Base-by-base conservation (phyloP, 2,113 vertebrate genomes). In the Megaleporinus macrocephalus region DNA sequence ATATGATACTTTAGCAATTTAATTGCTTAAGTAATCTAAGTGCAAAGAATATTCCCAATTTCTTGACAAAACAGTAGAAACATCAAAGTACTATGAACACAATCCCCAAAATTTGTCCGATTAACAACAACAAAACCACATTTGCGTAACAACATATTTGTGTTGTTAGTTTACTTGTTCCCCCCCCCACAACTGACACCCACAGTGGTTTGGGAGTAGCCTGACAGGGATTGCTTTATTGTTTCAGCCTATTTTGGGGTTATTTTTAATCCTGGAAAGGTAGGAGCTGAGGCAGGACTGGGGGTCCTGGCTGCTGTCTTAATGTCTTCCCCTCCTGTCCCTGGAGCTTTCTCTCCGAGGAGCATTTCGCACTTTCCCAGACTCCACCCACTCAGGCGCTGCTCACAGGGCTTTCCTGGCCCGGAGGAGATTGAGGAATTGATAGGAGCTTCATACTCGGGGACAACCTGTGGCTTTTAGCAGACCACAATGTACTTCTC, bases 321-420 rank as follows among this genome's bases (percentile, higher is more conserved):
- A 88, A 90, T 88, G 91, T 89, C 90, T 91, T 91, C 92, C 92
- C 90, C 87, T 85, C 18, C 33, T 89, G 88, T 94, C 94, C 86
- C 73, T 87, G 70, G 92, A 85, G 72, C 62, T 88, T 86, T 70
- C 15, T 33, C 74, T 86, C 81, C 15, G 27, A 78, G 73, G 84
- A 90, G 78, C 70, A 76, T 80, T 90, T 92, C 85, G 89, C 91
- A 85, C 91, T 93, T 94, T 94, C 94, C 93, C 93, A 94, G 93
- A 91, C 93, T 92, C 93, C 93, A 93, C 93, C 94, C 91, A 90
- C 85, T 87, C 63, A 82, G 68, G 61, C 44, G 61, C 72, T 82
- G 87, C 84, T 59, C 77, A 84, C 41, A 82, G 84, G 85, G 82
- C 88, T 87, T 88, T 90, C 87, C 83, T 86, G 88, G 80, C 85